Conservation (phyloP, 2,888 invertebrate species). For the Hypercompe scribonia region DNA sequence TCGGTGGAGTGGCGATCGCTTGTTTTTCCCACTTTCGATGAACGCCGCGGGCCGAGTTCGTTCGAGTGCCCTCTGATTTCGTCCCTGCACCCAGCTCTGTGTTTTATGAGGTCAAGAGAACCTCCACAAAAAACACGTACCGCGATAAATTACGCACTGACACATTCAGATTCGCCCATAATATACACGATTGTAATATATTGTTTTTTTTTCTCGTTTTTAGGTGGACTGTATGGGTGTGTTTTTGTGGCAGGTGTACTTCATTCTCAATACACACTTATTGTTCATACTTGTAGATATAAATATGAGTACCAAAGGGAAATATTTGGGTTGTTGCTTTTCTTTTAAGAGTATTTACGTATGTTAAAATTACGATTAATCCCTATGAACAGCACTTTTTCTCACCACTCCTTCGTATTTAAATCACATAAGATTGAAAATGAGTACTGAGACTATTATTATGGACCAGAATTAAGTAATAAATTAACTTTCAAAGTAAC, state of each 20-base stretch:
- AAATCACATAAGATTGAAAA: not conserved
- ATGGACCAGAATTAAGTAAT: too few species aligned
- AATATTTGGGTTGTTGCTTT: not conserved
- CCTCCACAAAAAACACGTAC: constrained; percentile 83
- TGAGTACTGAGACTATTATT: not conserved
- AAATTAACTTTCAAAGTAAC: too few species aligned
- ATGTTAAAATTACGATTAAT: not conserved
- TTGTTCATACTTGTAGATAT: constrained; percentile 24
- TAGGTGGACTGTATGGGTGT: constrained; percentile 47
- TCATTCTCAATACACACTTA: constrained; percentile 41
- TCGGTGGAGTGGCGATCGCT: constrained; percentile 84
- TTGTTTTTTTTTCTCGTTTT: constrained; percentile 73
- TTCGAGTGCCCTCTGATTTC: constrained; percentile 79
- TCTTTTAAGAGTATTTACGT: not conserved
- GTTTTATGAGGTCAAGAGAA: constrained; percentile 86
- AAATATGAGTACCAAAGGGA: too few species aligned
- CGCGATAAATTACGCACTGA: constrained; percentile 85
- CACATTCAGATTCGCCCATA: constrained; percentile 85
- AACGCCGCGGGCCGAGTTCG: constrained; percentile 72
- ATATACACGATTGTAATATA: constrained; percentile 83
- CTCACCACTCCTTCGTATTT: not conserved
- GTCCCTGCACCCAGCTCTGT: constrained; percentile 77
- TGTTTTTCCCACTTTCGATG: constrained; percentile 85
- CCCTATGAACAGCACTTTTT: not conserved
- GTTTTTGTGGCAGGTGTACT: constrained; percentile 56